Evolutionary conservation across 2,888 invertebrate genomes (phyloP).

Genomic region (Pharmacophagus antenor): DNA sequence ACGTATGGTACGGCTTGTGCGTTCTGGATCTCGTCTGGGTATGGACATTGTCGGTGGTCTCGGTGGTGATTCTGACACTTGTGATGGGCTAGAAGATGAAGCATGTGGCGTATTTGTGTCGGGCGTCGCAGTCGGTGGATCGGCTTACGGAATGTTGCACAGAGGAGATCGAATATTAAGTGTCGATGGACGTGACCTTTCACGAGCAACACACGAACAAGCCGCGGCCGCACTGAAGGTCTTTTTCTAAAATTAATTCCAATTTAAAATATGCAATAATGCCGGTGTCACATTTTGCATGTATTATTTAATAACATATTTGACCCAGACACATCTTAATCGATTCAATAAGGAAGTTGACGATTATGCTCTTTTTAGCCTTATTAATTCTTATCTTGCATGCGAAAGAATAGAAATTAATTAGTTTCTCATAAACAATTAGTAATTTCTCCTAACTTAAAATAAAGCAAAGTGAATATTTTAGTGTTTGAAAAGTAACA

Average conservation of each 20-base stretch:
- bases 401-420: neutral
- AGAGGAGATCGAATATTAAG: slow-evolving; percentile 87
- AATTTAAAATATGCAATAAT: neutral
- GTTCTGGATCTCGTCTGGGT: slow-evolving; percentile 73
- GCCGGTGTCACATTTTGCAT: neutral
- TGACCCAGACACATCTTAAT: neutral
- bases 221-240: slow-evolving; percentile 85
- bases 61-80: slow-evolving; percentile 63
- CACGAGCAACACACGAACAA: slow-evolving; percentile 88
- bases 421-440: neutral
- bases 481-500: no score
- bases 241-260: slow-evolving; percentile 23
- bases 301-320: no score
- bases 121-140: slow-evolving; percentile 67
- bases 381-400: neutral
- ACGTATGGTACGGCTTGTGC: slow-evolving; percentile 71
- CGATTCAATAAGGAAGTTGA: neutral
- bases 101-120: slow-evolving; percentile 76
- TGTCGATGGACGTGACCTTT: slow-evolving; percentile 87
- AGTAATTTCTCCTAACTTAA: no score
- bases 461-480: no score
- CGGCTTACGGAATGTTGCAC: slow-evolving; percentile 78
- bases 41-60: slow-evolving; percentile 78
- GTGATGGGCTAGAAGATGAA: slow-evolving; percentile 56
- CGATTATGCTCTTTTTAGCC: neutral